Conservation (phyloP, 2,797 vertebrate genomes). For the Chiroxiphia lanceolata region DNA sequence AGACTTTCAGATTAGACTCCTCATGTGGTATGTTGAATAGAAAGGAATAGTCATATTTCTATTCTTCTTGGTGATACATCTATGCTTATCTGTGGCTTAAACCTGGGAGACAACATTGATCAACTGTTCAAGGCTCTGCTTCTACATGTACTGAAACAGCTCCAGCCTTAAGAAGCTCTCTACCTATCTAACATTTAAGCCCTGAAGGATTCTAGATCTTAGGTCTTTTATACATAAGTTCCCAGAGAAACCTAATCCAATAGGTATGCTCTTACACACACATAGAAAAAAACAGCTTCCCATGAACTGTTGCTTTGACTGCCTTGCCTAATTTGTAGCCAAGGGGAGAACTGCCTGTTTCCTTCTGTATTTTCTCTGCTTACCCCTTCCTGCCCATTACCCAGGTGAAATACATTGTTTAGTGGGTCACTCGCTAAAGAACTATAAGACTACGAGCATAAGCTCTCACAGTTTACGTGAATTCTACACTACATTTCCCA, state of each 20-base stretch:
- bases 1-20: neutral
- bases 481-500: neutral
- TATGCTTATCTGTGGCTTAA: neutral
- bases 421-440: neutral
- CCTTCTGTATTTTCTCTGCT: neutral
- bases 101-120: neutral
- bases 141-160: neutral
- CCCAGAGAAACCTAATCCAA: neutral
- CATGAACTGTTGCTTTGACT: neutral
- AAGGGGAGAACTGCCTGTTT: neutral
- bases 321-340: neutral
- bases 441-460: neutral
- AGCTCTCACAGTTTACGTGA: neutral
- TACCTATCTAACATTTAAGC: neutral
- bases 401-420: neutral
- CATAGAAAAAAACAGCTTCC: neutral
- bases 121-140: neutral
- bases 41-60: neutral
- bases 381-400: fast-evolving
- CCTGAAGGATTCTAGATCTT: neutral
- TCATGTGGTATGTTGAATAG: neutral
- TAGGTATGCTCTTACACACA: neutral
- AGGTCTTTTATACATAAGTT: neutral
- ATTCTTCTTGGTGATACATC: neutral
- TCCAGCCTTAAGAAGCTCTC: neutral